Conservation (phyloP, 92 coral and sea anemone species). For the Palythoa grandiflora region DNA sequence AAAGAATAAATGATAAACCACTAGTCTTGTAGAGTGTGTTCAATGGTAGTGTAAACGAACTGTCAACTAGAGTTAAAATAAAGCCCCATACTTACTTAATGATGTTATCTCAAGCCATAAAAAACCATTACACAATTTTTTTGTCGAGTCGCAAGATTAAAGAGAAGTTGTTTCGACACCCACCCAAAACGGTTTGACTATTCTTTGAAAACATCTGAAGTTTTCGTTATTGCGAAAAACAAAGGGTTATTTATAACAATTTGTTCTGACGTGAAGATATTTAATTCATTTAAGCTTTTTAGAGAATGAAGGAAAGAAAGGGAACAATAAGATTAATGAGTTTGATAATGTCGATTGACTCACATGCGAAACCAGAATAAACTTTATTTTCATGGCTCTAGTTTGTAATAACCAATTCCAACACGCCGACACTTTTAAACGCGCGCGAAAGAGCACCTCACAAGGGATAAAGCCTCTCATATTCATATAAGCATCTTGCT, state of each 20-base stretch:
- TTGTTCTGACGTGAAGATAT: not conserved
- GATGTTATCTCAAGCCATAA: not conserved
- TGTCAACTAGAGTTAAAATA: slow-evolving; percentile 8
- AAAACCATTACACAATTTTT: not conserved
- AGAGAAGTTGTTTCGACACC: not conserved
- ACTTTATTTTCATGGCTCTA: not conserved
- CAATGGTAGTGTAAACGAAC: not conserved
- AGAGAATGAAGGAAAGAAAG: not conserved
- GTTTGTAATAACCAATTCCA: not conserved
- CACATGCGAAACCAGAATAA: not conserved
- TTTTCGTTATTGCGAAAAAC: not conserved
- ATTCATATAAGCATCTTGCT: no score
- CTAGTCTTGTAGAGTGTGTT: not conserved
- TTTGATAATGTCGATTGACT: not conserved
- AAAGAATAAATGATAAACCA: not conserved
- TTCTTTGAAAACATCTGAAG: not conserved
- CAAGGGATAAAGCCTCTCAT: no score
- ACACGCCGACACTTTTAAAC: no score
- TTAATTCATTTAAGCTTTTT: not conserved
- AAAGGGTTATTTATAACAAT: not conserved
- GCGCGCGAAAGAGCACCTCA: no score
- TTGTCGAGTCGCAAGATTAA: not conserved
- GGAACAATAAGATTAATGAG: not conserved
- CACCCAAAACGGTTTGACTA: not conserved
- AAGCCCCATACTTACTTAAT: not conserved